A percentile compares a stretch with the other conserved stretches of the same genome.
phyloP scores from a whole-genome alignment of 1,140 invertebrate species.

The Drosophila insularis region DNA sequence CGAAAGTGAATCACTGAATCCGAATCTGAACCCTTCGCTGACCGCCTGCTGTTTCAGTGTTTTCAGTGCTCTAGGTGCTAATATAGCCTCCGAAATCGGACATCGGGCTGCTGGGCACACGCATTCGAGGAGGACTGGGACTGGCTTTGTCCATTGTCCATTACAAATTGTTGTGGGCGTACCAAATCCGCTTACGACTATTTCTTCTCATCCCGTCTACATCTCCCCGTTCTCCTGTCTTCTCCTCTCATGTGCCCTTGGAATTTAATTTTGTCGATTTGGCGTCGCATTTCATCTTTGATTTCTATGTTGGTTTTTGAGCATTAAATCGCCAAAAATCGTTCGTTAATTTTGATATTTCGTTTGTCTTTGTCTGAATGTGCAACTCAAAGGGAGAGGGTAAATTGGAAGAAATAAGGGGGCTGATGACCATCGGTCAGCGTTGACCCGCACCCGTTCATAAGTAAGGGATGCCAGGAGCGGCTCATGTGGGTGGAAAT shows the following conservation, averaged over 20 bases:
- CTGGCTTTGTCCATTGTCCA: slow-evolving; percentile 45
- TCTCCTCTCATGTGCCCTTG: slow-evolving; percentile 20
- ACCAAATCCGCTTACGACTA: slow-evolving; percentile 77
- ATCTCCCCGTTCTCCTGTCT: slow-evolving; percentile 43
- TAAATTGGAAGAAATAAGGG: slow-evolving; percentile 2
- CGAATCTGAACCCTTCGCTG: slow-evolving; percentile 40
- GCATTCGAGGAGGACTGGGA: slow-evolving; percentile 15
- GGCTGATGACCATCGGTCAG: slow-evolving; percentile 62
- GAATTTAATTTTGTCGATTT: slow-evolving; percentile 59
- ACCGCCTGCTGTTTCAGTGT: slow-evolving; percentile 42
- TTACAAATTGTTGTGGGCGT: slow-evolving; percentile 82
- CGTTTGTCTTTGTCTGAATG: slow-evolving; percentile 55
- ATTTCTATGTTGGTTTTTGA: slow-evolving; percentile 55
- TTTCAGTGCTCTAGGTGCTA: slow-evolving; percentile 46
- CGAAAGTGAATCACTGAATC: neutral
- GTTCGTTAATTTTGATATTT: slow-evolving; percentile 78
- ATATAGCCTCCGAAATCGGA: slow-evolving; percentile 21
- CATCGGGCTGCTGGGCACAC: slow-evolving; percentile 28
- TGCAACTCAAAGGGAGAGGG: neutral
- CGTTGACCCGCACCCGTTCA: slow-evolving; percentile 47
- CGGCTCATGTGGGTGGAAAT: slow-evolving; percentile 65
- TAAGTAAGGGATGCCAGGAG: slow-evolving; percentile 37
- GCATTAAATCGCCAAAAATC: slow-evolving; percentile 78
- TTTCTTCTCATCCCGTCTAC: slow-evolving; percentile 13
- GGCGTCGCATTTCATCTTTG: slow-evolving; percentile 67